Conservation (phyloP, 2,113 vertebrate genomes). For the Pelodiscus sinensis region DNA sequence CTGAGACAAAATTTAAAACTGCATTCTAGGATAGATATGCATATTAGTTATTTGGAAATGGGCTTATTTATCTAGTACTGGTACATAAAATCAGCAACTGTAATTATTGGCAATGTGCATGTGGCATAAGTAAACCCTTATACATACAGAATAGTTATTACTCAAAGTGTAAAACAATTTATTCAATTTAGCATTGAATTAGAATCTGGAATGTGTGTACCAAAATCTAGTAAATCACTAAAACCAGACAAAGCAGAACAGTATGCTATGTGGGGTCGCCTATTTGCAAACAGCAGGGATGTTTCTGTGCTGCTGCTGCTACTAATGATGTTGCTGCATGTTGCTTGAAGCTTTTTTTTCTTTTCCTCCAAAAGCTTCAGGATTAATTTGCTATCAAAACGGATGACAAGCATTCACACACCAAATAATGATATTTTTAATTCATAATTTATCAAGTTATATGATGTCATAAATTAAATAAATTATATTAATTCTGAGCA, state of each 20-base stretch:
- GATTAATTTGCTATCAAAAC: conserved; percentile 68
- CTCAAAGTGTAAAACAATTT: background rate
- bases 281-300: background rate
- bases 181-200: background rate
- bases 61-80: background rate
- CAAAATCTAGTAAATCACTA: background rate
- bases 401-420: conserved; percentile 61
- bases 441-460: conserved; percentile 72
- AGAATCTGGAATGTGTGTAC: background rate
- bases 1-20: background rate
- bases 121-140: background rate
- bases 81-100: background rate
- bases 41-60: background rate
- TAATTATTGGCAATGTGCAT: background rate
- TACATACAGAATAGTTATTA: background rate
- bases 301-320: background rate
- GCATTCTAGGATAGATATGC: background rate
- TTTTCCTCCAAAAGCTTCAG: conserved; percentile 15
- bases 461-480: conserved; percentile 72
- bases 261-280: background rate
- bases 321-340: background rate
- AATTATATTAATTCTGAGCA: conserved; percentile 61
- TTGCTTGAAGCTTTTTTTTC: background rate
- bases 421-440: conserved; percentile 68
- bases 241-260: background rate